Base-by-base conservation (phyloP, 2,797 vertebrate species). In the Ispidina lecontei region DNA sequence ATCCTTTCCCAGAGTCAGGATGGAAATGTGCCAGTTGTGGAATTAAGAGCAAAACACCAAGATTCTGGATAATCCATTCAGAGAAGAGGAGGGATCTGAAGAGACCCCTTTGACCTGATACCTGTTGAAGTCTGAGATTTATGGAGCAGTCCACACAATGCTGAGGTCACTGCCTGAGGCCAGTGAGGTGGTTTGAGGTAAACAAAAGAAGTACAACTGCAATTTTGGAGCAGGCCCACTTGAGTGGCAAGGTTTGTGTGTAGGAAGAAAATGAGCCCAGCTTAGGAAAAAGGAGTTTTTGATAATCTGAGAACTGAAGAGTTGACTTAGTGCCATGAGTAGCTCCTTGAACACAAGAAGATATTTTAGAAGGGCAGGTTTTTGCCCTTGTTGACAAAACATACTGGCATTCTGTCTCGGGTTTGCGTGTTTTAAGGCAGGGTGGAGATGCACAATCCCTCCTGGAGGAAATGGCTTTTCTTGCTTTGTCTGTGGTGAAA, bases 311-410 rank as follows among this genome's bases (percentile, higher is more conserved):
- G 35, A 33, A 4, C 18, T 21, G 73, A 75, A 51, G 62, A 78
- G 51, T 5, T 90, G 84, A 76, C 23, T 19, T 47, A 69, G 44
- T 84, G 73, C 85, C 35, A 9, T 10, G 18, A 62, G 39, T 1
- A 39, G 67, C 21, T 58, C 76, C 70, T 56, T 67, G 55, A 62
- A n/a, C 47, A 71, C 9, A 87, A 86, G 81, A 67, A 73, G 70
- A 21, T 41, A 44, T 55, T 82, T 63, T 26, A 41, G 39, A 71
- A 75, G 51, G 77, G 39, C 20, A 62, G 43, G 3, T 75, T 59
- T 72, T 73, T 1, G 5, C 19, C 31, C 26, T 64, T 83, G 69
- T 69, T 93, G 85, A 86, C 88, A 91, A 86, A 94, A 91, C 69
- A 63, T 6, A 12, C 33, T 64, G 68, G 29, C 8, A 3, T 49